A percentile compares a stretch with the other conserved stretches of the same genome.
Conservation (phyloP, 2,888 invertebrate species). For the Atrina japonica region DNA sequence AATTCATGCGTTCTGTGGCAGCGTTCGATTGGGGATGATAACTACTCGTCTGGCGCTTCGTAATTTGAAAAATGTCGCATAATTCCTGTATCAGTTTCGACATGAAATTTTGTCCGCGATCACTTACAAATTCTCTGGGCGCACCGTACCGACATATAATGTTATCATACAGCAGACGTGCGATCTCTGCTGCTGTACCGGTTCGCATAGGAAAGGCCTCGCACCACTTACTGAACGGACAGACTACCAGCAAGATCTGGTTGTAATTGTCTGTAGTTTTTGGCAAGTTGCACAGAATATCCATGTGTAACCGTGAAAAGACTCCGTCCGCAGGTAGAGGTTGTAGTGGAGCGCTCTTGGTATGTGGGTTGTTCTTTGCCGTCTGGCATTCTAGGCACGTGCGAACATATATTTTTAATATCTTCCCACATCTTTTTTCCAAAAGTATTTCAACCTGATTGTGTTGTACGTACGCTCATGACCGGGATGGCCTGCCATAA, state of each 20-base stretch:
- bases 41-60: no score
- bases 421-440: slow-evolving; percentile 45
- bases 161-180: not conserved
- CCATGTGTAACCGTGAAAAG: slow-evolving; percentile 39
- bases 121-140: no score
- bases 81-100: slow-evolving; percentile 10
- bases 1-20: no score
- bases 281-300: slow-evolving; percentile 39
- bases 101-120: slow-evolving; percentile 3
- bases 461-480: slow-evolving; percentile 37
- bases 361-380: slow-evolving; percentile 32
- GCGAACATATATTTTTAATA: slow-evolving; percentile 41
- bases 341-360: slow-evolving; percentile 24
- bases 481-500: slow-evolving; percentile 13
- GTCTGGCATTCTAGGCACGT: slow-evolving; percentile 38
- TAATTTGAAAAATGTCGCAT: not conserved
- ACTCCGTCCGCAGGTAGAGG: slow-evolving; percentile 28
- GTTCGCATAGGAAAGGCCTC: slow-evolving; percentile 12
- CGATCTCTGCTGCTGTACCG: slow-evolving; percentile 7
- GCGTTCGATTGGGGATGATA: no score
- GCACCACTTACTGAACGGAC: slow-evolving; percentile 13
- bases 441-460: slow-evolving; percentile 40
- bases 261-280: slow-evolving; percentile 20
- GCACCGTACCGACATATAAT: slow-evolving; percentile 2
- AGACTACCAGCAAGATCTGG: slow-evolving; percentile 18